A percentile compares a stretch with the other conserved stretches of the same genome.
These are phyloP conservation scores for Argya squamiceps DNA, from an alignment of 2,797 vertebrate species.

Conservation along the genomic window DNA sequence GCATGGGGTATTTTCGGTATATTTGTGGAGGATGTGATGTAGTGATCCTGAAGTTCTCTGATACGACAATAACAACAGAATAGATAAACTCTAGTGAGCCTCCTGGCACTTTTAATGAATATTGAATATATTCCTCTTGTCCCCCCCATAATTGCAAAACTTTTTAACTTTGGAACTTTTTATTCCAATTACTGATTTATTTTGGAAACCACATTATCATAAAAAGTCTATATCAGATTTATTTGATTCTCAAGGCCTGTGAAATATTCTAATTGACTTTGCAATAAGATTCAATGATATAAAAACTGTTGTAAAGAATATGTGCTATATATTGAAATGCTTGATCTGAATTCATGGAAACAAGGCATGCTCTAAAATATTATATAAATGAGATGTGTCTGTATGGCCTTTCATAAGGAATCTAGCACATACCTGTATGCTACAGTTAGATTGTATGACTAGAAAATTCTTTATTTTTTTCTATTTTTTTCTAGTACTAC, in stretches of 20 bases:
- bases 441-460: not conserved
- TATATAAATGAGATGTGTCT: not conserved
- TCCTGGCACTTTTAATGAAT: not conserved
- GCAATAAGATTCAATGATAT: not conserved
- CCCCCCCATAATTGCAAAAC: not conserved
- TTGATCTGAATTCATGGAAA: not conserved
- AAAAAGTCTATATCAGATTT: not conserved
- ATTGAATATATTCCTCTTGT: rapidly evolving
- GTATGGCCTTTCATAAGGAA: not conserved
- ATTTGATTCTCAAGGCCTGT: not conserved
- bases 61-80: not conserved
- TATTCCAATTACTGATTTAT: not conserved
- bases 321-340: not conserved
- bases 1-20: not conserved
- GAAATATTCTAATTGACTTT: not conserved
- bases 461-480: not conserved
- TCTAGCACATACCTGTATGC: not conserved
- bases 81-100: not conserved
- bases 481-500: conserved; percentile 80
- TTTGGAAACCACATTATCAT: not conserved
- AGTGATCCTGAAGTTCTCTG: not conserved
- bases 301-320: not conserved
- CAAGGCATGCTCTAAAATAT: not conserved
- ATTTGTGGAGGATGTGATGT: not conserved
- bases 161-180: not conserved